A percentile compares a stretch with the other conserved stretches of the same genome.
Evolutionary conservation across 2,888 invertebrate genomes (phyloP).

Genomic region (Globia sparganii): DNA sequence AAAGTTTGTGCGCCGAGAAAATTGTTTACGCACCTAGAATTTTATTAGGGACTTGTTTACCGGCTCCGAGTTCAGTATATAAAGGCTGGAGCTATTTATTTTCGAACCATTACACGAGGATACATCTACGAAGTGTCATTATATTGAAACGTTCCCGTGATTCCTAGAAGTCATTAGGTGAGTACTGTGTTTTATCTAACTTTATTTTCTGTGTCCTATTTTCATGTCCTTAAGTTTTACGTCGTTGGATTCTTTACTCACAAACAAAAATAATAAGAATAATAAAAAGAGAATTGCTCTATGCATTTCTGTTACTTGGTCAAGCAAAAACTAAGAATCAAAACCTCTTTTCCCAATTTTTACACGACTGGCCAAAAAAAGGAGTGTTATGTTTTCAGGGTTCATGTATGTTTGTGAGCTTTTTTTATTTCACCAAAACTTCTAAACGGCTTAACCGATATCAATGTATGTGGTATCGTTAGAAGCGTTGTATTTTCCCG

Average conservation of each 20-base stretch:
- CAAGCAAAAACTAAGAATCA: neutral
- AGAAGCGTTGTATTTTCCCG: no score
- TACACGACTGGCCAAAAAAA: no score
- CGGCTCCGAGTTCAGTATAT: slow-evolving; percentile 63
- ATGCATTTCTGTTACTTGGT: neutral
- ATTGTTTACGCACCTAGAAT: slow-evolving; percentile 65
- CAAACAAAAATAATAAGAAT: no score
- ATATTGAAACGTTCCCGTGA: slow-evolving; percentile 41
- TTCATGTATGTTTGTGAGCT: no score
- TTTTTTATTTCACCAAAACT: no score
- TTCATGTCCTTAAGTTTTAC: neutral
- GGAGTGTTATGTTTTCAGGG: no score
- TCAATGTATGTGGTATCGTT: no score
- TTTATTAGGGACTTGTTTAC: slow-evolving; percentile 62
- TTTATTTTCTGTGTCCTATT: neutral
- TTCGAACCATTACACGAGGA: slow-evolving; percentile 60
- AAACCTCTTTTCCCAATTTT: neutral
- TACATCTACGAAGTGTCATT: slow-evolving; percentile 50
- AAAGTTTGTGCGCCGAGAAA: slow-evolving; percentile 56
- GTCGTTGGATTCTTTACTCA: neutral
- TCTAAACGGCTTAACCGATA: no score
- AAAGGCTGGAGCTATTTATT: slow-evolving; percentile 64
- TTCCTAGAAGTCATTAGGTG: slow-evolving; percentile 40
- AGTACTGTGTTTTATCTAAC: slow-evolving; percentile 35
- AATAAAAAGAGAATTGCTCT: neutral